Evolutionary conservation across 2,888 invertebrate species (phyloP), one percentile per base, ranked within the genome.

Genomic region (Tipula helvola): DNA sequence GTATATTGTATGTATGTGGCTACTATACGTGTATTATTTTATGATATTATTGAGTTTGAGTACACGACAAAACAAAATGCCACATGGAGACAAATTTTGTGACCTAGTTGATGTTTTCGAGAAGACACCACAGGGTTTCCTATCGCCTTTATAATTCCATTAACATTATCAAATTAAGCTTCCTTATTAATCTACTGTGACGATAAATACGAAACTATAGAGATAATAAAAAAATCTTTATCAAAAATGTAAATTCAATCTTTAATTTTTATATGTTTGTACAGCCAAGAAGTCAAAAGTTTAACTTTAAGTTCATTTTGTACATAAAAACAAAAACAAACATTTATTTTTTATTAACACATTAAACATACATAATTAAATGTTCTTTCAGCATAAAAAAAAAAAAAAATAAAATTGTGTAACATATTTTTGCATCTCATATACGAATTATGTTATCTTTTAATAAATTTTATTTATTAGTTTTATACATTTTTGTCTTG

Each of bases 301-400:
- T 71, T 71, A 18, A 71, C 71, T 71, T 71, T 28, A 71, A 71
- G 71, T 71, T 71, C 71, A 71, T 28, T 71, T 71, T 71, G 28
- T 71, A 71, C 71, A 71, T 71, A 71, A 71, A 71, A 71, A 71
- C 71, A 71, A 71, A 71, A 71, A 71, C 71, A 71, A 71, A 71
- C 71, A 71, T 71, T 71, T 71, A 28, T 71, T 71, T 71, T 71
- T 71, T 71, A 71, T 71, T 71, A 71, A 71, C 71, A 71, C 71
- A 71, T 71, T 71, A 71, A 71, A 71, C 71, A 71, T 71, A 71
- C 71, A 71, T 71, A 71, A 71, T 71, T 71, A 71, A 71, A 71
- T 28, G 71, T 71, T 71, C 28, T 71, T 28, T 71, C 28, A 71
- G 71, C 71, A 71, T 28, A 71, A 57, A 18, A 47, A 41, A 5